These are phyloP conservation scores for Pyrgus malvae DNA, from an alignment of 2,888 invertebrate genomes.

Conservation along the genomic window DNA sequence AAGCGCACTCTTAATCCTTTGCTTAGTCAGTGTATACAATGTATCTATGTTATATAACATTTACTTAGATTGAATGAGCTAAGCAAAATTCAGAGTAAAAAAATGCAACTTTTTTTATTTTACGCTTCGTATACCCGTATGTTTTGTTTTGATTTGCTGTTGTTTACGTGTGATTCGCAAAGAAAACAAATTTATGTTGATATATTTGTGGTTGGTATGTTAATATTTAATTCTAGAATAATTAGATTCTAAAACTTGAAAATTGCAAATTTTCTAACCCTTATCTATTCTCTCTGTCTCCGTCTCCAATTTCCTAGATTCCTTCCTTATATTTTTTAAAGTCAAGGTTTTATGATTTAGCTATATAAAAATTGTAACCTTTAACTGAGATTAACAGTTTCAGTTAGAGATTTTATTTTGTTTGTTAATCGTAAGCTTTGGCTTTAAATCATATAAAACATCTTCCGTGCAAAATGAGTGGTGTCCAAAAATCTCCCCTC, in stretches of 20 bases:
- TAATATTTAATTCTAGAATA: conserved; percentile 5
- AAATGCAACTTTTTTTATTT: conserved; percentile 11
- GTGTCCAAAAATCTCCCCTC: conserved; percentile 80
- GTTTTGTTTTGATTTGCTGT: conserved; percentile 11
- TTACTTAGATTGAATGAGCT: conserved; percentile 21
- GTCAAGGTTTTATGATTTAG: conserved; percentile 46
- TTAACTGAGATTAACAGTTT: conserved; percentile 57
- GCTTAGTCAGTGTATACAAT: conserved; percentile 21
- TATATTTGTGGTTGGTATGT: not conserved
- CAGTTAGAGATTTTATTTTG: conserved; percentile 61
- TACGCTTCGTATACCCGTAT: conserved; percentile 6
- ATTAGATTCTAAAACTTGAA: conserved; percentile 1
- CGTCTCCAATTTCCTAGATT: conserved; percentile 40
- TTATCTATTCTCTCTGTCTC: not conserved
- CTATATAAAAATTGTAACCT: conserved; percentile 54
- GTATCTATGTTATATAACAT: not conserved
- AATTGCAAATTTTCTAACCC: not conserved
- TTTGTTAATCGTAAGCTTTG: conserved; percentile 45
- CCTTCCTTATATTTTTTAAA: conserved; percentile 52
- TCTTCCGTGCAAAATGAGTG: conserved; percentile 53
- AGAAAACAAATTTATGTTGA: conserved; percentile 1
- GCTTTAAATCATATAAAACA: conserved; percentile 50
- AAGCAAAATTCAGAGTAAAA: conserved; percentile 8
- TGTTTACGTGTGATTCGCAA: conserved; percentile 12
- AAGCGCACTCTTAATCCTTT: conserved; percentile 18